These are phyloP conservation scores for Gallinago jamesoni DNA, from an alignment of 2,113 vertebrate genomes.

Conservation along the genomic window DNA sequence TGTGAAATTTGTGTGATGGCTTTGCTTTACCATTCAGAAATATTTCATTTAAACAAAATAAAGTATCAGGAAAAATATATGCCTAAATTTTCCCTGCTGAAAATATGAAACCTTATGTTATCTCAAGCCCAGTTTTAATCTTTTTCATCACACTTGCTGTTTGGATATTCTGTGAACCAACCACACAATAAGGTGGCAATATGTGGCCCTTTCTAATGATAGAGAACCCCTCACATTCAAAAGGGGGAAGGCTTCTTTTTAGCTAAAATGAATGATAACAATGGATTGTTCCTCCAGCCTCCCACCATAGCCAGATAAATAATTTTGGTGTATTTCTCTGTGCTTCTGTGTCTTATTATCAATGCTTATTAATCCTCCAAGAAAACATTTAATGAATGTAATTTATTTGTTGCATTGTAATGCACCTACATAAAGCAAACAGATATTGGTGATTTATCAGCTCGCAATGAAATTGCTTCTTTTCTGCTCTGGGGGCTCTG, in stretches of 20 bases:
- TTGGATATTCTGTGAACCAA: background rate
- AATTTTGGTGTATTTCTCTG: constrained; percentile 31
- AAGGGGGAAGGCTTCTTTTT: background rate
- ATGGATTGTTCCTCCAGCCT: background rate
- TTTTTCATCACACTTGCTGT: background rate
- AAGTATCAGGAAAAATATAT: background rate
- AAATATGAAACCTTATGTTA: background rate
- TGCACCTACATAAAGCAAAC: background rate
- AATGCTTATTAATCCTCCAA: constrained; percentile 62
- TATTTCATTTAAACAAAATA: background rate
- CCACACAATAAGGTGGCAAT: background rate
- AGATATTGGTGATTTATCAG: constrained; percentile 52
- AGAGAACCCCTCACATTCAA: background rate
- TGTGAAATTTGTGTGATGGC: background rate
- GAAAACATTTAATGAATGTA: constrained; percentile 70
- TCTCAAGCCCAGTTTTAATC: background rate
- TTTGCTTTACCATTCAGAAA: background rate
- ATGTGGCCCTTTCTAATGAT: background rate
- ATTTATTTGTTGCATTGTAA: constrained; percentile 63
- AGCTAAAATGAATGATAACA: constrained; percentile 40
- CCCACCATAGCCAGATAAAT: background rate
- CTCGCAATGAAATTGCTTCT: constrained; percentile 45
- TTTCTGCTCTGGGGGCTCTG: constrained; percentile 45
- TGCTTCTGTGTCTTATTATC: constrained; percentile 50
- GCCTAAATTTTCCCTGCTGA: background rate